These are phyloP conservation scores for Oreochromis mossambicus DNA, from an alignment of 2,797 vertebrate species.

Conservation along the genomic window DNA sequence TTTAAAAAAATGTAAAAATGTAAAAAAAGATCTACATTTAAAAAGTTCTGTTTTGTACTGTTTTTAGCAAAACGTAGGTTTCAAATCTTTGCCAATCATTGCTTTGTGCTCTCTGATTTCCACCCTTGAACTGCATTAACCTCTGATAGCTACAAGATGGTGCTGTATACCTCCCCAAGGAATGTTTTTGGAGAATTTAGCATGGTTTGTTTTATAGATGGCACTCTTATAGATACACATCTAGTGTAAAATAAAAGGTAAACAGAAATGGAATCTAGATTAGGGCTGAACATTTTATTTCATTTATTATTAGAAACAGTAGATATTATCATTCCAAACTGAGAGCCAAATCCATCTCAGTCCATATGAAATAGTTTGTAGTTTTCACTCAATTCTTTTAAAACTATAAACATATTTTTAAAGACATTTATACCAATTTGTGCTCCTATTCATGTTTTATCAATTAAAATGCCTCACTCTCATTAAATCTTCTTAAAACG, in stretches of 20 bases:
- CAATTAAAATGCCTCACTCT: not conserved
- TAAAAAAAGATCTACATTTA: not conserved
- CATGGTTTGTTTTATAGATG: not conserved
- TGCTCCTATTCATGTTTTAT: not conserved
- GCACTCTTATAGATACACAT: not conserved
- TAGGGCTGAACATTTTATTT: not conserved
- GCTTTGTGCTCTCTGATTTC: not conserved
- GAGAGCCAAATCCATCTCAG: not conserved
- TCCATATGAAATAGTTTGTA: not conserved
- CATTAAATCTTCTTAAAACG: not conserved
- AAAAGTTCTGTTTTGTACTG: not conserved
- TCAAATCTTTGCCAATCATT: not conserved
- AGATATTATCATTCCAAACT: not conserved
- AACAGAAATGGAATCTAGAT: not conserved
- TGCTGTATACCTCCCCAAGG: not conserved
- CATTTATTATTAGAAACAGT: not conserved
- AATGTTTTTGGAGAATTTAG: not conserved
- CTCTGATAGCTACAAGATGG: constrained; percentile 2
- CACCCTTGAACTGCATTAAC: not conserved
- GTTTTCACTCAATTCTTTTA: not conserved
- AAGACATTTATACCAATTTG: not conserved
- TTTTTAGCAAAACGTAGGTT: not conserved
- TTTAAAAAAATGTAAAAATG: not conserved
- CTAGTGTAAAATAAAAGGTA: not conserved
- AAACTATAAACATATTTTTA: not conserved